phyloP scores from a whole-genome alignment of 1,140 invertebrate species.

The Tyrophagus putrescentiae region DNA sequence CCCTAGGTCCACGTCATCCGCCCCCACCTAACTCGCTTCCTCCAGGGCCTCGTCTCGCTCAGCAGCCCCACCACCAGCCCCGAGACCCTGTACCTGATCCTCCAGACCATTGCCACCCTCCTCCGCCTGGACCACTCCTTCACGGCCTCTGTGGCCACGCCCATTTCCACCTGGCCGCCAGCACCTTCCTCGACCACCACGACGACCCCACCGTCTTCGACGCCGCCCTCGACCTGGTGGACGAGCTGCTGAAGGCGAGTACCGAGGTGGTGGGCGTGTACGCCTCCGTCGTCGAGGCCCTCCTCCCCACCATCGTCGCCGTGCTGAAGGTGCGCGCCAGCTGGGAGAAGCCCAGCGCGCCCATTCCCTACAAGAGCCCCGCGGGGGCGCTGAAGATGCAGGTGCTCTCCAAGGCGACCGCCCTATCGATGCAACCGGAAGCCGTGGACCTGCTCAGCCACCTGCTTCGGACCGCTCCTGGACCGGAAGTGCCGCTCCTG shows the following conservation, averaged over 20 bases:
- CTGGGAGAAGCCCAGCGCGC: too few relatives aligned
- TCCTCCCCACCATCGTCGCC: slow-evolving; percentile 53
- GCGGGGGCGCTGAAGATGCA: background rate
- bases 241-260: slow-evolving; percentile 47
- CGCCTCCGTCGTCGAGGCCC: slow-evolving; percentile 35
- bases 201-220: slow-evolving; percentile 48
- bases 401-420: background rate
- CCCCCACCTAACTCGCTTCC: slow-evolving; percentile 38
- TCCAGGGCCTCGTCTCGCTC: slow-evolving; percentile 40
- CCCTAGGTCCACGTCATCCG: slow-evolving; percentile 34
- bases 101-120: slow-evolving; percentile 50
- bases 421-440: slow-evolving; percentile 31
- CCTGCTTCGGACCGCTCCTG: slow-evolving; percentile 44
- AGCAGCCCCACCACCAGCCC: slow-evolving; percentile 39
- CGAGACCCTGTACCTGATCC: slow-evolving; percentile 47
- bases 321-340: slow-evolving; percentile 46
- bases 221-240: slow-evolving; percentile 51
- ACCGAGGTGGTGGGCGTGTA: slow-evolving; percentile 43
- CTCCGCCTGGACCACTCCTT: slow-evolving; percentile 52
- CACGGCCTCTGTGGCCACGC: slow-evolving; percentile 47
- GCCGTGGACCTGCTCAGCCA: slow-evolving; percentile 48
- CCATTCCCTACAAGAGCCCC: background rate
- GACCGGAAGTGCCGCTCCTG: slow-evolving; percentile 41
- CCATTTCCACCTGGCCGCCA: slow-evolving; percentile 52
- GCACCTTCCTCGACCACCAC: slow-evolving; percentile 52